Percentiles rank a stretch among this genome's conserved stretches.
Evolutionary conservation across 1,140 invertebrate genomes (phyloP).

Genomic region (Patella vulgata): DNA sequence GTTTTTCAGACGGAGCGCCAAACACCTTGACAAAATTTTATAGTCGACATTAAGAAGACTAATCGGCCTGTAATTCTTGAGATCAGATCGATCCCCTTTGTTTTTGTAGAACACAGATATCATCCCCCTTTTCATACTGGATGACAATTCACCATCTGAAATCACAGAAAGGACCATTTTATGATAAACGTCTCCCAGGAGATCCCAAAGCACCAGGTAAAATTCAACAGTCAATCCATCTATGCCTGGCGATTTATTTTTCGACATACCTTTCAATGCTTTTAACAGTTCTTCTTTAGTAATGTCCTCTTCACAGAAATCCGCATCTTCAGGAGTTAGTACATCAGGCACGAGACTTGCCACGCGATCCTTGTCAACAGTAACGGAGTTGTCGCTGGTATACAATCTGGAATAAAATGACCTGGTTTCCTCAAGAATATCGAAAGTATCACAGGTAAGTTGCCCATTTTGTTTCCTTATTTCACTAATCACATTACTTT

Average conservation of each 20-base stretch:
- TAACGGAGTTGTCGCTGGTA: no score
- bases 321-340: not conserved
- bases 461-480: no score
- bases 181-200: conserved; percentile 24
- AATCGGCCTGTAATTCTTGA: conserved; percentile 42
- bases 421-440: no score
- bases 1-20: conserved; percentile 24
- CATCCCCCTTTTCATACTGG: conserved; percentile 27
- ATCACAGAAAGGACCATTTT: conserved; percentile 19
- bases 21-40: conserved; percentile 39
- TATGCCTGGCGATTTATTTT: conserved; percentile 36
- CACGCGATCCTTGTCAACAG: no score
- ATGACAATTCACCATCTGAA: conserved; percentile 20
- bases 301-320: conserved; percentile 21
- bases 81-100: conserved; percentile 13
- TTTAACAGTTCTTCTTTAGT: conserved; percentile 21
- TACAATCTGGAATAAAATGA: no score
- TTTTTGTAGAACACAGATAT: conserved; percentile 43
- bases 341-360: no score
- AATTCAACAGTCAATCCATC: conserved; percentile 41
- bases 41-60: conserved; percentile 42
- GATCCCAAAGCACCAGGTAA: conserved; percentile 35
- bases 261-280: conserved; percentile 27
- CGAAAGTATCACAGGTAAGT: no score
- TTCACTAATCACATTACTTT: no score